A percentile compares a stretch with the other conserved stretches of the same genome.
These are phyloP conservation scores for Brachyhypopomus gauderio DNA, from an alignment of 2,113 vertebrate genomes.

Conservation along the genomic window DNA sequence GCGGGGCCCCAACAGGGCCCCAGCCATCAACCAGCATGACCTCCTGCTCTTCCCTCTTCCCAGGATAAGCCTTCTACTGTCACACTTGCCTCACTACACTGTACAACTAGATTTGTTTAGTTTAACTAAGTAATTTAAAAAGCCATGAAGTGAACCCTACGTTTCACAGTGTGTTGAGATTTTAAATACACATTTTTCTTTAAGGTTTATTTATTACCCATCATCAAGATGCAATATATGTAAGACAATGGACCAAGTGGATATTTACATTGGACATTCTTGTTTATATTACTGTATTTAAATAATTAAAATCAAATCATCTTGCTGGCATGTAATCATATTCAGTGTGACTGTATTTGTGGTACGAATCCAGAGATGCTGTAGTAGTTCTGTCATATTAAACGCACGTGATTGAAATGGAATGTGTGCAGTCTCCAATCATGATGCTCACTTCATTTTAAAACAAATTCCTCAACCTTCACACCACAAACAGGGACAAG, in stretches of 20 bases:
- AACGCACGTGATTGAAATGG: slow-evolving; percentile 31
- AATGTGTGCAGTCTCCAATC: slow-evolving; percentile 2
- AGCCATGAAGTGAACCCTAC: neutral
- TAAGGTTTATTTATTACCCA: too few species aligned
- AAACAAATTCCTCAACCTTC: neutral
- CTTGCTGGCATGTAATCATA: slow-evolving; percentile 21
- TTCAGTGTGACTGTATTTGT: slow-evolving; percentile 27
- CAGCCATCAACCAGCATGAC: neutral
- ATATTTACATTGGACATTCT: slow-evolving; percentile 39
- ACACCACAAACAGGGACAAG: slow-evolving; percentile 15
- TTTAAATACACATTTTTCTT: too few species aligned
- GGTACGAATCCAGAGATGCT: slow-evolving; percentile 11
- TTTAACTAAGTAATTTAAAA: too few species aligned
- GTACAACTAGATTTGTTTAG: neutral
- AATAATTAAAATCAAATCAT: slow-evolving; percentile 24
- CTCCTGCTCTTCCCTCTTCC: neutral
- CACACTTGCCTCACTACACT: neutral
- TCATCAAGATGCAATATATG: neutral
- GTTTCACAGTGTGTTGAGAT: neutral
- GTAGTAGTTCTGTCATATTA: slow-evolving; percentile 3
- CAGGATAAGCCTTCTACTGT: neutral
- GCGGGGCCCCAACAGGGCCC: slow-evolving; percentile 22
- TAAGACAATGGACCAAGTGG: slow-evolving; percentile 28
- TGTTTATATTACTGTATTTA: slow-evolving; percentile 31
- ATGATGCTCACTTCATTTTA: slow-evolving; percentile 16